Evolutionary conservation across 2,113 vertebrate genomes (phyloP).

Genomic region (Sisor rabdophorus): DNA sequence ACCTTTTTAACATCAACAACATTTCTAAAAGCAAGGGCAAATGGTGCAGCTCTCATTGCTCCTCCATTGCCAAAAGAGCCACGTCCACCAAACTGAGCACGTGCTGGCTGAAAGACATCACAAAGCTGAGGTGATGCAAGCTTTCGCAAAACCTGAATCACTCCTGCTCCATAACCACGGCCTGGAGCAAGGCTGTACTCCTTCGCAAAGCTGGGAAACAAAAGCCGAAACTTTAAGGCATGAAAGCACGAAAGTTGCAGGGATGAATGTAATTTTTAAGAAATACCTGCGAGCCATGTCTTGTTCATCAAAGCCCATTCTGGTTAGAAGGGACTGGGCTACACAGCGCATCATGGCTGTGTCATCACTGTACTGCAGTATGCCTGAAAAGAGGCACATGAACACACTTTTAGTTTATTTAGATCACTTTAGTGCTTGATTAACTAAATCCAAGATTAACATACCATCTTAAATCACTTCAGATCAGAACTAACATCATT

Average conservation of each 20-base stretch:
- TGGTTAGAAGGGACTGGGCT: conserved; percentile 85
- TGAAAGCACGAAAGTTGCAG: background rate
- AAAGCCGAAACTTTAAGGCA: too few relatives aligned
- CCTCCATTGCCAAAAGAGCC: conserved; percentile 96
- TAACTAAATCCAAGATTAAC: too few relatives aligned
- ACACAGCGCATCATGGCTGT: conserved; percentile 92
- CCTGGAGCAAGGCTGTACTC: conserved; percentile 86
- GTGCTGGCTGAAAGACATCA: conserved; percentile 86
- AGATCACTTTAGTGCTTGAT: background rate
- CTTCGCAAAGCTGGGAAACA: conserved; percentile 80
- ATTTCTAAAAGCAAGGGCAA: conserved; percentile 77
- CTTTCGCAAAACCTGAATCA: conserved; percentile 89
- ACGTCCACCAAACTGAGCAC: conserved; percentile 88
- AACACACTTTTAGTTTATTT: background rate
- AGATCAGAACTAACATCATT: too few relatives aligned
- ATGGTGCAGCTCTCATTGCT: conserved; percentile 90
- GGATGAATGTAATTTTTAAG: background rate
- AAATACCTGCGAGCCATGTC: conserved; percentile 89
- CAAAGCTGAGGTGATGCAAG: conserved; percentile 82
- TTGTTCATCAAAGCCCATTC: conserved; percentile 79
- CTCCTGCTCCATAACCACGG: conserved; percentile 87
- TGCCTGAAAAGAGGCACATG: conserved; percentile 61
- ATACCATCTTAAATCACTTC: too few relatives aligned
- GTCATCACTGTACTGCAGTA: conserved; percentile 88
- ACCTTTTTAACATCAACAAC: conserved; percentile 81